Base-by-base conservation (phyloP, 2,113 vertebrate genomes). In the Nestor notabilis region DNA sequence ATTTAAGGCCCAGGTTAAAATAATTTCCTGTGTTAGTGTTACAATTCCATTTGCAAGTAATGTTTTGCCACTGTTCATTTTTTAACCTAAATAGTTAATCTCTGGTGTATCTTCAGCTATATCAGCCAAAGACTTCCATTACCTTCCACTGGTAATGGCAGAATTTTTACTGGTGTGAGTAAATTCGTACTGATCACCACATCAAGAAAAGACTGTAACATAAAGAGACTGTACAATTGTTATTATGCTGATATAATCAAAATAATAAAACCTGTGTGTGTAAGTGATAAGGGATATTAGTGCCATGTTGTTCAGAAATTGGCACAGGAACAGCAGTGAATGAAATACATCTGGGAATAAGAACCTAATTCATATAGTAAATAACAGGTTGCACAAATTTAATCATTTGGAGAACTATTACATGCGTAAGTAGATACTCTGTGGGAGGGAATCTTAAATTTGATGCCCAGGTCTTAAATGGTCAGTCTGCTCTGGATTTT, bases 281-380 rank as follows among this genome's bases (percentile, higher is more conserved):
- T 84, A 95, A 93, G 82, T 91, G 94, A 95, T 89, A 96, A 82
- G 72, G n/a, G 44, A 37, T 95, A 78, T 64, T 87, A 55, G 33
- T 89, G 65, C 72, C 56, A 70, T 72, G 35, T 72, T 93, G 72
- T n/a, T 87, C 77, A 63, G 65, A 89, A 95, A 76, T 37, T 95
- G 92, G 92, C 89, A 69, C 72, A 76, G 77, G 53, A 96, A 91
- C 77, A 92, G 28, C 56, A 39, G 61, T 65, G 80, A 96, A 82
- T 65, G 31, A 82, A 75, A 82, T 84, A 72, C 92, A 91, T 92
- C 76, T 94, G 88, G 95, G 89, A 93, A 82, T 92, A 90, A 93
- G 80, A 93, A 79, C 24, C 52, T 83, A 89, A 87, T 92, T 90
- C 77, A 52, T 84, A 78, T 33, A 87, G 77, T 87, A 95, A 97